Conservation (phyloP, 2,113 vertebrate species). For the Gadus macrocephalus region DNA sequence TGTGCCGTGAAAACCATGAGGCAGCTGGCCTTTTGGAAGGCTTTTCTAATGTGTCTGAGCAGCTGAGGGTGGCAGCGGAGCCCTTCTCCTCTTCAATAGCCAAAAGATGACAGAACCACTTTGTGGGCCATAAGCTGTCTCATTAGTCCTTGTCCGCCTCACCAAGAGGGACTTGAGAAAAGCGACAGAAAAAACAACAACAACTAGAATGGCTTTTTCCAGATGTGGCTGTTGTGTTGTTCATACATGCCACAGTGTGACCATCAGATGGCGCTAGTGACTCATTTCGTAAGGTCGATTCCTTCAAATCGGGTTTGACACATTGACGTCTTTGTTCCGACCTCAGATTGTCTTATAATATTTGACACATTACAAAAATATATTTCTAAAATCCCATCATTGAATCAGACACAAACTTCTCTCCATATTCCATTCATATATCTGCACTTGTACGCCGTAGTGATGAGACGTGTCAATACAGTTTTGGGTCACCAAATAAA, state of each 20-base stretch:
- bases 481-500: too few species aligned
- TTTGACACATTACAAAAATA: too few species aligned
- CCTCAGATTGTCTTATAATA: not conserved
- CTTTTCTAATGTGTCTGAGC: constrained; percentile 64
- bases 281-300: constrained; percentile 30
- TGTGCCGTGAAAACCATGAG: constrained; percentile 58
- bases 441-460: too few species aligned
- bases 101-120: constrained; percentile 75
- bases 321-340: constrained; percentile 14
- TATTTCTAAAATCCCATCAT: too few species aligned
- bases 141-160: constrained; percentile 69
- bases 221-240: constrained; percentile 29
- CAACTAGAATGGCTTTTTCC: not conserved
- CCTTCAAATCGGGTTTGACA: not conserved
- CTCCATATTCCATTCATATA: too few species aligned
- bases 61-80: constrained; percentile 69
- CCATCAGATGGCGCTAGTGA: constrained; percentile 72
- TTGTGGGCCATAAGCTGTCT: constrained; percentile 63
- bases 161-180: constrained; percentile 46
- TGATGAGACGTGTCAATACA: too few species aligned
- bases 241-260: not conserved
- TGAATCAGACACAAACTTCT: too few species aligned
- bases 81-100: constrained; percentile 62
- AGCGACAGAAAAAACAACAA: constrained; percentile 47
- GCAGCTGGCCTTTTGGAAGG: constrained; percentile 63